Base-by-base conservation (phyloP, 2,888 invertebrate genomes). In the Himalopsyche kuldschensis region DNA sequence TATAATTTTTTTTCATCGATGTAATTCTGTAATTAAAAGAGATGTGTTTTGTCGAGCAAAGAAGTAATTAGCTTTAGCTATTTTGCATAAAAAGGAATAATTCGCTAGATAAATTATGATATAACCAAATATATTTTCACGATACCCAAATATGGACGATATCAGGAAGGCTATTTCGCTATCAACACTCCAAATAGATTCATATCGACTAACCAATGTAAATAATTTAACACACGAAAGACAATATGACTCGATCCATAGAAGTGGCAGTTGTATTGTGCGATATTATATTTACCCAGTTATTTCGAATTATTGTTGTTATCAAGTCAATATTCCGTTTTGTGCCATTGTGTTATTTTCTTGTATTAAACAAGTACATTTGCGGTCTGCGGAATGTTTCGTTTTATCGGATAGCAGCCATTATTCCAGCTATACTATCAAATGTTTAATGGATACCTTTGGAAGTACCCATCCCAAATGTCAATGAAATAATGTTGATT, bases 161-260 rank as follows among this genome's bases (percentile, higher is more conserved):
- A 10, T 69, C 15, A 15, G 69, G 3, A 20, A 63, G 63, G 24
- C 30, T 69, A 69, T 69, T 69, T 69, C 20, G 24, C 10, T 55
- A 20, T 55, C 15, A 69, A 30, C 1, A 8, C 30, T 11, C 11
- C 63, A 31, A 79, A 48, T 79, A 55, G 79, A 55, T n/a, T 17
- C 24, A 32, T 48, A 79, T 79, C 79, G 20, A 10, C n/a, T 31
- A 55, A 10, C n/a, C 63, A 31, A 79, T 63, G 82, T 78, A 82
- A 82, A 82, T 82, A 78, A 82, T 78, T 82, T 78, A 82, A 78
- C 35, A 46, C 32, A 41, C 24, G 63, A 46, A 81, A 81, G 81
- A 81, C 81, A 81, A 81, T 76, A 79, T 41, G 30, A 32, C 41
- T 55, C 31, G 27, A 69, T 27, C 10, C 27, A 69, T 27, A 27